A percentile compares a stretch with the other conserved stretches of the same genome.
Conservation (phyloP, 2,888 invertebrate species). For the Drosophila lacicola region DNA sequence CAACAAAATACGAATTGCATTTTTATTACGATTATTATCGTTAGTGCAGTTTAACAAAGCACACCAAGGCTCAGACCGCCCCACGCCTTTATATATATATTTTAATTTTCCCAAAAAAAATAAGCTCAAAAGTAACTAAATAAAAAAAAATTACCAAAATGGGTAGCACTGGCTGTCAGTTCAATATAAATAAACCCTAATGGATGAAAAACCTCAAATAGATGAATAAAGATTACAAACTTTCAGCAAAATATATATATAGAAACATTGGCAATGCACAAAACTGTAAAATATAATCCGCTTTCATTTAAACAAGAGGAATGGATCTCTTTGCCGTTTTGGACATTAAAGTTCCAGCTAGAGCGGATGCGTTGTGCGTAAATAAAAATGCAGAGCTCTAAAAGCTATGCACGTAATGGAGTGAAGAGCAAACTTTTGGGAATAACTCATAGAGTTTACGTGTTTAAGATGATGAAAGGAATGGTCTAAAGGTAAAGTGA, state of each 20-base stretch:
- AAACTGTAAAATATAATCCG: constrained; percentile 31
- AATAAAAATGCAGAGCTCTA: neutral
- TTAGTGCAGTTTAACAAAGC: neutral
- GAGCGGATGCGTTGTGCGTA: neutral
- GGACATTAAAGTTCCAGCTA: constrained; percentile 1
- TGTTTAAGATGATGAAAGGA: neutral
- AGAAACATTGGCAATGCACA: constrained; percentile 12
- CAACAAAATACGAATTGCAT: constrained; percentile 2
- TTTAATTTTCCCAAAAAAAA: neutral
- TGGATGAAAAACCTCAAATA: constrained; percentile 5
- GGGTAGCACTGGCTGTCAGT: constrained; percentile 8
- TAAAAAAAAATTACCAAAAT: neutral
- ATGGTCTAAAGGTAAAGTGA: constrained; percentile 5
- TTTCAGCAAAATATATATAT: constrained; percentile 2
- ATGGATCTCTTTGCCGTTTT: neutral
- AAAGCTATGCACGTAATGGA: constrained; percentile 1
- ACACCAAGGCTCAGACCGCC: too few species aligned
- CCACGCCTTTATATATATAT: neutral
- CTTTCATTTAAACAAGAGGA: constrained; percentile 16
- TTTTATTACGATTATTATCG: constrained; percentile 3
- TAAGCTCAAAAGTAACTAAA: neutral
- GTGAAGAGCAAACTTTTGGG: constrained; percentile 3
- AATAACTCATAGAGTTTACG: neutral
- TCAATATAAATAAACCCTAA: constrained; percentile 11
- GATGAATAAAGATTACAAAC: constrained; percentile 16